Evolutionary conservation across 2,797 vertebrate genomes (phyloP).

Genomic region (Semaprochilodus insignis): DNA sequence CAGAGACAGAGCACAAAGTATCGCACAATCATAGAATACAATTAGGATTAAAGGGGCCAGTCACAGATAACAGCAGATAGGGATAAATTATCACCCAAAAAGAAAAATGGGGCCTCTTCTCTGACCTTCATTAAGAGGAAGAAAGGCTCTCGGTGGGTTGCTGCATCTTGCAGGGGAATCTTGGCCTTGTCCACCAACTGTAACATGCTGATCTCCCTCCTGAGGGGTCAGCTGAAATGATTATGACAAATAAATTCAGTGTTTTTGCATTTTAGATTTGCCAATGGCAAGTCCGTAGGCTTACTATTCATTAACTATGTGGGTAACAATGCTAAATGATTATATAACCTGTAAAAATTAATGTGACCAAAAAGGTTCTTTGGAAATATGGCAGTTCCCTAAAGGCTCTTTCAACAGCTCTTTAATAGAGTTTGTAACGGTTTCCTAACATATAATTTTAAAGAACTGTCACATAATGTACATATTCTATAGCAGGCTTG

Average conservation of each 20-base stretch:
- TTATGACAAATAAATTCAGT: slow-evolving; percentile 22
- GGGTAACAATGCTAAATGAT: background rate
- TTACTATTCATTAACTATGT: background rate
- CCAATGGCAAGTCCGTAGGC: background rate
- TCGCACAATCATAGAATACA: slow-evolving; percentile 86
- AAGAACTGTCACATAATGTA: background rate
- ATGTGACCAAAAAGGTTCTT: background rate
- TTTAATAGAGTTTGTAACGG: too few relatives aligned
- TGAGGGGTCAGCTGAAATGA: slow-evolving; percentile 48
- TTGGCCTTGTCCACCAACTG: slow-evolving; percentile 68
- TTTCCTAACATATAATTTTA: background rate
- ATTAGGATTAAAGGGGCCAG: slow-evolving; percentile 87
- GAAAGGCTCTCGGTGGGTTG: slow-evolving; percentile 71
- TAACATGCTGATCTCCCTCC: slow-evolving; percentile 68
- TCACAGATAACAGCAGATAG: slow-evolving; percentile 83
- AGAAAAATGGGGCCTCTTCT: slow-evolving; percentile 81
- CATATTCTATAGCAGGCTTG: background rate
- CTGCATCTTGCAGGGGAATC: slow-evolving; percentile 71
- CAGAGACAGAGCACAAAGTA: slow-evolving; percentile 78
- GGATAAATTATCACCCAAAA: slow-evolving; percentile 84
- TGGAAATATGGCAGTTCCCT: background rate
- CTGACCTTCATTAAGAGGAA: slow-evolving; percentile 85
- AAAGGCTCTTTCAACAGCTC: background rate
- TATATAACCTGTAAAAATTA: background rate
- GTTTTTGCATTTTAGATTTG: background rate